Percentiles rank a stretch among this genome's conserved stretches.
These are phyloP conservation scores for Lumbricus terrestris DNA, from an alignment of 2,888 invertebrate species.

Conservation along the genomic window DNA sequence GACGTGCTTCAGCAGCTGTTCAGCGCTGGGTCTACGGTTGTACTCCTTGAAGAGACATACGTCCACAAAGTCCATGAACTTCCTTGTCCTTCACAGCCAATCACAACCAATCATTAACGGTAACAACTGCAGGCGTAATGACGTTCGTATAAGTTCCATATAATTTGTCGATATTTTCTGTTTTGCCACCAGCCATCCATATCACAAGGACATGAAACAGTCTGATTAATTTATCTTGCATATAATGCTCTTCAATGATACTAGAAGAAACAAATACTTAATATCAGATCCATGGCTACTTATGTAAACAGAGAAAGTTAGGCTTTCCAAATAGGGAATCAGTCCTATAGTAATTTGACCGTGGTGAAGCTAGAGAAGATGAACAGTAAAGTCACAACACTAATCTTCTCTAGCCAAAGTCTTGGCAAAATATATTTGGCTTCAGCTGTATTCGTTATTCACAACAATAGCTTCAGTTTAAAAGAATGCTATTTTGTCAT, in stretches of 20 bases:
- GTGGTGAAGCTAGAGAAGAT: background rate
- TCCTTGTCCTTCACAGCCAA: conserved; percentile 49
- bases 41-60: conserved; percentile 98
- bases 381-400: background rate
- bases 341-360: background rate
- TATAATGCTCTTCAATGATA: background rate
- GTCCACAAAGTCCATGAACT: conserved; percentile 96
- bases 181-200: background rate
- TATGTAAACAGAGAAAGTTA: background rate
- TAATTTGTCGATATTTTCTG: background rate
- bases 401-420: background rate
- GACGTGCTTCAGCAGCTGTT: conserved; percentile 92
- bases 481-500: no score
- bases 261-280: background rate
- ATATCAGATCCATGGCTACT: background rate
- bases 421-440: background rate
- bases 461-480: no score
- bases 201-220: background rate
- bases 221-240: background rate
- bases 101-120: background rate
- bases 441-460: background rate
- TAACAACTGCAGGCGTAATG: background rate
- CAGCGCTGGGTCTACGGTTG: conserved; percentile 96
- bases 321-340: background rate
- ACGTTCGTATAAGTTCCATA: background rate